Conservation (phyloP, 2,797 vertebrate species). For the Takifugu ocellatus region DNA sequence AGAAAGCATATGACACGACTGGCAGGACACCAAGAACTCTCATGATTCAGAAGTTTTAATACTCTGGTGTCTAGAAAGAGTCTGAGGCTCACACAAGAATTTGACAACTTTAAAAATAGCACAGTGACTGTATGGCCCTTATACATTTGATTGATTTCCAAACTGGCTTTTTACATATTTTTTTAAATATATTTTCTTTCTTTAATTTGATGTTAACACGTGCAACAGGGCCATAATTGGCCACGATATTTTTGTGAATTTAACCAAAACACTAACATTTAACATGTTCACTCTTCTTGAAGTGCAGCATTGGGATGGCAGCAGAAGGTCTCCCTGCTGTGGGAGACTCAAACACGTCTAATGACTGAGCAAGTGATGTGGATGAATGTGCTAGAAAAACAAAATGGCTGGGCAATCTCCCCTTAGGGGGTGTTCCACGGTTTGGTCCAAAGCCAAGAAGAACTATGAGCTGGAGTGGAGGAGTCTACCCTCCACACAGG, state of each 20-base stretch:
- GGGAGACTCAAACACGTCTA: slow-evolving; percentile 43
- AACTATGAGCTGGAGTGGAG: slow-evolving; percentile 58
- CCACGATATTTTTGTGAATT: not conserved
- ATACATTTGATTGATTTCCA: slow-evolving; percentile 44
- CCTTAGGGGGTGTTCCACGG: slow-evolving; percentile 59
- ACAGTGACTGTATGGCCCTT: slow-evolving; percentile 49
- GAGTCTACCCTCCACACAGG: slow-evolving; percentile 67
- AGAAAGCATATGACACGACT: slow-evolving; percentile 76
- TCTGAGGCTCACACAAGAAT: slow-evolving; percentile 62
- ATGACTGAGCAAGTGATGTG: slow-evolving; percentile 62
- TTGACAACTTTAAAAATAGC: slow-evolving; percentile 62
- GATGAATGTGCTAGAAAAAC: slow-evolving; percentile 71
- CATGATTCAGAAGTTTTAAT: slow-evolving; percentile 65
- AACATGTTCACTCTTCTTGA: slow-evolving; percentile 13
- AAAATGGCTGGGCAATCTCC: slow-evolving; percentile 62
- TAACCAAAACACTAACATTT: not conserved
- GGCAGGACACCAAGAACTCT: slow-evolving; percentile 63
- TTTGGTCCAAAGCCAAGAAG: slow-evolving; percentile 61
- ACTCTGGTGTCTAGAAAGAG: slow-evolving; percentile 55
- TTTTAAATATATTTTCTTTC: too few species aligned
- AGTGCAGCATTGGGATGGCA: slow-evolving; percentile 29
- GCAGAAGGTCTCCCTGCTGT: slow-evolving; percentile 30
- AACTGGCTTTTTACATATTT: slow-evolving; percentile 25
- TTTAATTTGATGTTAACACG: slow-evolving; percentile 12
- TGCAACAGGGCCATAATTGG: slow-evolving; percentile 7